phyloP scores from a whole-genome alignment of 2,797 vertebrate species.

The Labroides dimidiatus region DNA sequence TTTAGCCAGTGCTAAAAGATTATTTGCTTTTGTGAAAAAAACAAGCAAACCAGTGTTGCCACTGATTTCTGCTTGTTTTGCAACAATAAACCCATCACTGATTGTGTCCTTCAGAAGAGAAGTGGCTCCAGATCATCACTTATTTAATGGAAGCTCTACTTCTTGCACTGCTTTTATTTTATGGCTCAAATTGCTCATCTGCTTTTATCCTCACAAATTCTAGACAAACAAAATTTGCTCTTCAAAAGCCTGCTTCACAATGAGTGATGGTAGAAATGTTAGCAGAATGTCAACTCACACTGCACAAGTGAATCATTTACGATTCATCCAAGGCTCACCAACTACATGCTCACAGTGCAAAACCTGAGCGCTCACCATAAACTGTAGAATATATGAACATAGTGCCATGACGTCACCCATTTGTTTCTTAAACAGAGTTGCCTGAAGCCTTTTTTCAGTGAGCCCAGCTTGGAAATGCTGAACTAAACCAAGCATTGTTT shows the following conservation, averaged over 20 bases:
- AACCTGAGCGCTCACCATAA: too few relatives aligned
- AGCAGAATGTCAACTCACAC: too few relatives aligned
- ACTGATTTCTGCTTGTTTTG: constrained; percentile 3
- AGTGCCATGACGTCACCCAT: too few relatives aligned
- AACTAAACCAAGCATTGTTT: too few relatives aligned
- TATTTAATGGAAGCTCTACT: not conserved
- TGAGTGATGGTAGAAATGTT: too few relatives aligned
- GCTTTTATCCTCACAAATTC: not conserved
- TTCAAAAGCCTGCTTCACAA: not conserved
- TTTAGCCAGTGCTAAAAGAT: not conserved
- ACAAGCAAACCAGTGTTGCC: not conserved
- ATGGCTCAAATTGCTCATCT: not conserved
- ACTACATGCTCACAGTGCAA: too few relatives aligned
- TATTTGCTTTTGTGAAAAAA: constrained; percentile 31
- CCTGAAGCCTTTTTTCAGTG: too few relatives aligned
- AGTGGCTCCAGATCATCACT: not conserved
- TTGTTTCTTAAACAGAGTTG: too few relatives aligned
- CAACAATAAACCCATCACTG: constrained; percentile 13
- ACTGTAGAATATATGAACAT: too few relatives aligned
- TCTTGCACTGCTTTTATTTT: not conserved
- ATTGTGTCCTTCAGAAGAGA: not conserved
- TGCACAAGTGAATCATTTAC: too few relatives aligned
- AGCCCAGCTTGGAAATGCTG: too few relatives aligned
- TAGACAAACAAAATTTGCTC: not conserved
- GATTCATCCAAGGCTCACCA: too few relatives aligned